These are phyloP conservation scores for Rana temporaria DNA, from an alignment of 2,113 vertebrate species.

Conservation along the genomic window DNA sequence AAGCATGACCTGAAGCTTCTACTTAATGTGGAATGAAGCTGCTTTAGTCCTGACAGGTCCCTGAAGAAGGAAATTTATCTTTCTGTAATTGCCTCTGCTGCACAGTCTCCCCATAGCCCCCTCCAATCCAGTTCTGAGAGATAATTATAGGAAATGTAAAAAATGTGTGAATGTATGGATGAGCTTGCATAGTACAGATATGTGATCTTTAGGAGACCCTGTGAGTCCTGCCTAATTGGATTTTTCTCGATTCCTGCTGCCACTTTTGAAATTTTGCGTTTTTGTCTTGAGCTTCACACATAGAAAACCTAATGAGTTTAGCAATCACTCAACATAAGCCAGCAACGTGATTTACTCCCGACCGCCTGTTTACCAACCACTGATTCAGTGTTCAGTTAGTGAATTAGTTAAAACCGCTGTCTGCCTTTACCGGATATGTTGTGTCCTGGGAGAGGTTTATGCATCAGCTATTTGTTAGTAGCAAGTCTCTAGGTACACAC, in stretches of 20 bases:
- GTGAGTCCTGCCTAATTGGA: conserved; percentile 55
- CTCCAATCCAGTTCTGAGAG: conserved; percentile 76
- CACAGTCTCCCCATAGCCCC: conserved; percentile 69
- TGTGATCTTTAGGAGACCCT: conserved; percentile 47
- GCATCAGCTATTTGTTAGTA: no score
- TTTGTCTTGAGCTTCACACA: conserved; percentile 35
- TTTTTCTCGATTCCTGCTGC: conserved; percentile 42
- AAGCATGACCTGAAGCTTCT: conserved; percentile 84
- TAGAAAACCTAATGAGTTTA: conserved; percentile 17
- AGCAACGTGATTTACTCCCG: background rate
- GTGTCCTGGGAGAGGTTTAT: background rate
- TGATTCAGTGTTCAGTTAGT: background rate
- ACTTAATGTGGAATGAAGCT: conserved; percentile 84
- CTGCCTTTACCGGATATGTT: background rate
- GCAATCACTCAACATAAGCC: conserved; percentile 21
- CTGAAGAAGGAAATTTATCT: conserved; percentile 85
- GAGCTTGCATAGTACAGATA: conserved; percentile 25
- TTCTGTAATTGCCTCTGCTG: conserved; percentile 80
- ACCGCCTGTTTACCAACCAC: conserved; percentile 1
- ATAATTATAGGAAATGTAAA: conserved; percentile 80
- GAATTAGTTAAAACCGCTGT: background rate
- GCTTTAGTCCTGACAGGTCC: conserved; percentile 84
- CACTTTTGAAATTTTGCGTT: conserved; percentile 58
- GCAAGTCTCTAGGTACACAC: no score
- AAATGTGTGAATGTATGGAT: conserved; percentile 68